Conservation (phyloP, 2,797 vertebrate genomes). For the Hirundo rustica region DNA sequence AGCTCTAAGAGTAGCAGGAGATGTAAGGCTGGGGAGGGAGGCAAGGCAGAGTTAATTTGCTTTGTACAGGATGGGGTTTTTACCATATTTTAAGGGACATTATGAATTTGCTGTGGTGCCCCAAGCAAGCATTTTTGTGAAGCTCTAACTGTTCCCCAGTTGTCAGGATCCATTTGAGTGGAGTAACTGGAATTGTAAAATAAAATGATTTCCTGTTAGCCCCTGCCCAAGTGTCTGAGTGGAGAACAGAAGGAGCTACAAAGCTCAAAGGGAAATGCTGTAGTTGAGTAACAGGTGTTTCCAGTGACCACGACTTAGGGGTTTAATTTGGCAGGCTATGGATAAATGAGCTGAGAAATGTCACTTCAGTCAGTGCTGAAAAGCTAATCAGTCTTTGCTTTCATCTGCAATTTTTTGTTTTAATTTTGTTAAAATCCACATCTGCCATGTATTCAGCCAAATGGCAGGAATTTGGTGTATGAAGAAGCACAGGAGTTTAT, state of each 20-base stretch:
- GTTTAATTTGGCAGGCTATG: background rate
- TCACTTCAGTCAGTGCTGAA: background rate
- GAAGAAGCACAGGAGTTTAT: background rate
- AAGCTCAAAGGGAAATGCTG: background rate
- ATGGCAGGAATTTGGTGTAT: background rate
- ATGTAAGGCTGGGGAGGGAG: background rate
- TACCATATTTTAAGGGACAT: background rate
- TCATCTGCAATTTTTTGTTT: background rate
- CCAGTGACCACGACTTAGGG: background rate
- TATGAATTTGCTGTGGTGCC: background rate
- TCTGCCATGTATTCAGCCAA: background rate
- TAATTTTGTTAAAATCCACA: background rate
- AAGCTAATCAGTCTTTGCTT: background rate
- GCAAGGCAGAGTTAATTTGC: background rate
- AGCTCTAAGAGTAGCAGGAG: background rate
- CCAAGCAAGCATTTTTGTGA: background rate
- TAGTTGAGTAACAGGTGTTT: background rate
- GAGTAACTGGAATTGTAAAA: background rate
- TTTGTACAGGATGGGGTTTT: background rate
- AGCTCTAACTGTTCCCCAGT: background rate
- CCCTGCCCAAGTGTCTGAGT: background rate
- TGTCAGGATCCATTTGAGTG: background rate
- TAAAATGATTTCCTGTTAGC: background rate
- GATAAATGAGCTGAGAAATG: background rate
- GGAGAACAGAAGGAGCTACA: background rate